Base-by-base conservation (phyloP, 2,113 vertebrate genomes). In the Odobenus rosmarus region DNA sequence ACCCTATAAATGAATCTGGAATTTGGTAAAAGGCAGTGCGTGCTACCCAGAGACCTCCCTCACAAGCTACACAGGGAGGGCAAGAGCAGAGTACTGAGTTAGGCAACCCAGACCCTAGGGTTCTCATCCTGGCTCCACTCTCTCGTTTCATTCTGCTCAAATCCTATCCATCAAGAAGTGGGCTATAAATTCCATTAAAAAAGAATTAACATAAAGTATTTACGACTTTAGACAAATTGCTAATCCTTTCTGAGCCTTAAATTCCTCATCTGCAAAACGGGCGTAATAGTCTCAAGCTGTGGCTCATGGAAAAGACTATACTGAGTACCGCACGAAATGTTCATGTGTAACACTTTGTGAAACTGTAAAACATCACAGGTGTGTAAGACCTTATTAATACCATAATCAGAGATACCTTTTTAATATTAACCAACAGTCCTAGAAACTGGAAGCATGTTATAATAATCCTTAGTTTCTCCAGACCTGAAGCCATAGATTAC, bases 401-500 rank as follows among this genome's bases (percentile, higher is more conserved):
- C 62, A 36, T 51, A 39, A 67, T 49, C 59, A 77, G 71, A 90
- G 86, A 62, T 57, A 57, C 4, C 39, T 53, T 91, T 74, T 77
- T 72, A 72, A 79, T 79, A 79, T 90, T 89, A 89, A 64, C 15
- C 53, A 97, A 71, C 24, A 85, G 69, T 87, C 31, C 42, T 28
- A 67, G 80, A 84, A 88, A 82, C 53, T 57, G 39, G n/a, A 90
- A 72, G 28, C 33, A 42, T 1, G 42, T 55, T 74, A 79, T 14
- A 95, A 83, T 74, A 93, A 95, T 24, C 51, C 42, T 92, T 49
- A 57, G 18, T 85, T 95, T 96, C 82, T 69, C 24, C 23, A 96
- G 82, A 55, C 79, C 72, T 8, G 42, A 96, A 88, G 69, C 57
- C 85, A 93, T 11, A 90, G 89, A 90, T 93, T 96, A 84, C 90